Evolutionary conservation across 2,113 vertebrate species (phyloP), one percentile per base, ranked within the genome.

Genomic region (Pomatorhinus ruficollis): DNA sequence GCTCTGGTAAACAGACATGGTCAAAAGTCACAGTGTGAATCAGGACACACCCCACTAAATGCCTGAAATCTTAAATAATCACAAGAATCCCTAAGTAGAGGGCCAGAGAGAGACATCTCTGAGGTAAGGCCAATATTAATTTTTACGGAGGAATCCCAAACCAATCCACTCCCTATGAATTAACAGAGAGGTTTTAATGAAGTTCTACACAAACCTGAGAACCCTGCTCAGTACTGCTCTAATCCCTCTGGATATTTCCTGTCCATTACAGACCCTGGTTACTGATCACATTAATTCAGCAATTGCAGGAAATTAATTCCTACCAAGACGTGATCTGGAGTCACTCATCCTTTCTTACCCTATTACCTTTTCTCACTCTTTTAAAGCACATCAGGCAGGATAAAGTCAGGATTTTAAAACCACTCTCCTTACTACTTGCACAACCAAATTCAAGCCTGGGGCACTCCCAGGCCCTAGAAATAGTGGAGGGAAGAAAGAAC

Each of bases 381-480:
- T 40, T n/a, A 31, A 59, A 84, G 39, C 7, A 15, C 10, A 87
- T 37, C 53, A 76, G 28, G 40, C 30, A 83, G 45, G 35, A 45
- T 31, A 47, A 64, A 65, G 7, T 19, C 53, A 57, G 35, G 79
- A 39, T 31, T 87, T 76, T 21, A 79, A 49, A 79, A 9, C 4
- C 24, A 23, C 20, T 54, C 18, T 40, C 27, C 82, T 25, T 35
- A 45, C 2, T 22, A 53, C 21, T 77, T 63, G 44, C 53, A 60
- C 15, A 60, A 69, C 7, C 95, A 97, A 92, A 96, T 89, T 91
- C 71, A 23, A 60, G 14, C 33, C 76, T 19, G 15, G 12, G 10
- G 88, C 59, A 83, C 77, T 94, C 83, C 81, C 94, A 92, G 64
- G 39, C 83, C 74, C 79, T 90, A 87, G 94, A 91, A 96, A 91